These are phyloP conservation scores for Sussaba pulchella DNA, from an alignment of 2,888 invertebrate species.

Conservation along the genomic window DNA sequence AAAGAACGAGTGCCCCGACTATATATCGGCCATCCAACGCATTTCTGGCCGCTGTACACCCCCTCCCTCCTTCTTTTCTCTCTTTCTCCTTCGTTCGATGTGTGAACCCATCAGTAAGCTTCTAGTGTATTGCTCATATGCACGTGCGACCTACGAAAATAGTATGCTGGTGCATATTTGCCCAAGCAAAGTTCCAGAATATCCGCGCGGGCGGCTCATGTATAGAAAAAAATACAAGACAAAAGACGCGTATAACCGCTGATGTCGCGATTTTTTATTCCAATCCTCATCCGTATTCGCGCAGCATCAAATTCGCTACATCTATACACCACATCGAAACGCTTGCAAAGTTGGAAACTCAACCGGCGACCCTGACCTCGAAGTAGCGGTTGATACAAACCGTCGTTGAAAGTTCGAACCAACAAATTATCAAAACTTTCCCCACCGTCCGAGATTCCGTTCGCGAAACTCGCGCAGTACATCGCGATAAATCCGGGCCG, in stretches of 20 bases:
- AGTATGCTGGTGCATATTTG: no score
- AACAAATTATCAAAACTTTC: conserved; percentile 58
- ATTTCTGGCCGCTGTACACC: conserved; percentile 44
- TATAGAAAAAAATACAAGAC: no score
- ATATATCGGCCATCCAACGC: conserved; percentile 79
- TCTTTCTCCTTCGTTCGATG: conserved; percentile 36
- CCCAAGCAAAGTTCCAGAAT: no score
- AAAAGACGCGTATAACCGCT: no score
- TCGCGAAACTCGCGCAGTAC: conserved; percentile 57
- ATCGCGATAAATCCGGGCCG: conserved; percentile 55
- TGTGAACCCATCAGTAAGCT: conserved; percentile 18
- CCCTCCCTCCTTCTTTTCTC: background rate
- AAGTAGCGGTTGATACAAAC: conserved; percentile 8
- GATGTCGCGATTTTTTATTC: no score
- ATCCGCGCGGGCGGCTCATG: no score
- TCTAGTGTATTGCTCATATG: conserved; percentile 15
- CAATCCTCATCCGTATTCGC: background rate
- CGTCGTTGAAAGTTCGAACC: conserved; percentile 43
- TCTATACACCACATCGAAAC: background rate
- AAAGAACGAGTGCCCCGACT: conserved; percentile 82
- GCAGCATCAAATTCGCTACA: background rate
- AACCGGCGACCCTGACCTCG: conserved; percentile 38
- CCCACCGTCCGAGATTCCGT: conserved; percentile 39
- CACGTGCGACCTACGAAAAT: conserved; percentile 15
- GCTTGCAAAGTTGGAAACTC: conserved; percentile 13